phyloP scores from a whole-genome alignment of 1,140 invertebrate genomes.

The Semibalanus balanoides region DNA sequence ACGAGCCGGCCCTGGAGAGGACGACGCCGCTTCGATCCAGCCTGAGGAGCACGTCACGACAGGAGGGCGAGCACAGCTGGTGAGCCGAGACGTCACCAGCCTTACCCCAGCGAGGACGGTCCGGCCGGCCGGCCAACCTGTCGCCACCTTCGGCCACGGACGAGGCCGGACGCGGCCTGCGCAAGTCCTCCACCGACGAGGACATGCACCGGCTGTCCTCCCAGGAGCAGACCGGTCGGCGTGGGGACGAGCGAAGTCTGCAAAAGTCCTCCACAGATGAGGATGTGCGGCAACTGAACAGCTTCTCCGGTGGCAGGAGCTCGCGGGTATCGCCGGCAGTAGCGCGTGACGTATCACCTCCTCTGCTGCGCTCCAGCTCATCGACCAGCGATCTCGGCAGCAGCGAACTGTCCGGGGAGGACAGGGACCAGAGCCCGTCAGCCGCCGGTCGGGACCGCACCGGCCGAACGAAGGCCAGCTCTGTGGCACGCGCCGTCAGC shows the following conservation, averaged over 20 bases:
- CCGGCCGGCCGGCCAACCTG: no score
- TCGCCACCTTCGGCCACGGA: no score
- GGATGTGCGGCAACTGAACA: neutral
- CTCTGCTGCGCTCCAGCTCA: neutral
- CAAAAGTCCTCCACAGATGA: neutral
- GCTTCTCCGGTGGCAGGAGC: no score
- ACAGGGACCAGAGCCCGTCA: neutral
- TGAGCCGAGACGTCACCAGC: no score
- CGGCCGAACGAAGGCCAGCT: neutral
- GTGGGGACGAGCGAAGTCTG: neutral
- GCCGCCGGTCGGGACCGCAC: no score
- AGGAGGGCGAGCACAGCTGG: neutral
- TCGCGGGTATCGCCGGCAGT: neutral
- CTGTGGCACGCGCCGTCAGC: neutral
- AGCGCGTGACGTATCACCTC: neutral
- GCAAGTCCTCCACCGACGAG: neutral
- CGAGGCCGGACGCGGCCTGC: neutral
- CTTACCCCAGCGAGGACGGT: no score
- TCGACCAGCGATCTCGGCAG: neutral
- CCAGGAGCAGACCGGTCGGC: no score
- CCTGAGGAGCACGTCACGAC: no score
- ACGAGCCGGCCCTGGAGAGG: neutral
- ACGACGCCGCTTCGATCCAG: neutral
- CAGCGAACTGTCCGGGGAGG: neutral
- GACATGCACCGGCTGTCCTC: neutral